phyloP scores from a whole-genome alignment of 1,140 invertebrate genomes.

The Conus ventricosus region DNA sequence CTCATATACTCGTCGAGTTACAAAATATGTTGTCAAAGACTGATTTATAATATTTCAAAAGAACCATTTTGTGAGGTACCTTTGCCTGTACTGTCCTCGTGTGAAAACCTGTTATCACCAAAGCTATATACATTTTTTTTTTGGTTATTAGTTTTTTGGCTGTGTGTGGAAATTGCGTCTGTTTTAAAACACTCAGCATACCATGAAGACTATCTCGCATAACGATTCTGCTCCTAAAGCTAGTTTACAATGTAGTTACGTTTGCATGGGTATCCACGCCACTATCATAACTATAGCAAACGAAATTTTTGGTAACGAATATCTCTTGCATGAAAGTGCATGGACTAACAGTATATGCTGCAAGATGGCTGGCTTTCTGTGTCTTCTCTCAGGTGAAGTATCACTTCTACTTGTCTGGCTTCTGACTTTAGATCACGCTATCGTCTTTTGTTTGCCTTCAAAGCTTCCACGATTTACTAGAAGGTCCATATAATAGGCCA shows the following conservation, averaged over 20 bases:
- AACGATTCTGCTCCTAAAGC: constrained; percentile 42
- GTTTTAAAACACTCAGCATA: constrained; percentile 21
- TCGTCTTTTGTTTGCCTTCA: background rate
- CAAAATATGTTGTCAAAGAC: background rate
- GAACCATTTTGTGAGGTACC: background rate
- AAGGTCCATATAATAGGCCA: constrained; percentile 15
- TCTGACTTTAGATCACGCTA: constrained; percentile 3
- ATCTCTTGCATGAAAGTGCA: too few species aligned
- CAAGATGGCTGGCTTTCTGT: too few species aligned
- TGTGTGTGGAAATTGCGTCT: constrained; percentile 48
- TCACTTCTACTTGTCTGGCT: too few species aligned
- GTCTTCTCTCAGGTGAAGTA: too few species aligned
- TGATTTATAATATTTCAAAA: background rate
- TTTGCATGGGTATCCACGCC: constrained; percentile 34
- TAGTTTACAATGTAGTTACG: constrained; percentile 37
- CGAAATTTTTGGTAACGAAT: too few species aligned
- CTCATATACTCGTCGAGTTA: background rate
- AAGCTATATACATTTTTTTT: constrained; percentile 38
- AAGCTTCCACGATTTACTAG: background rate
- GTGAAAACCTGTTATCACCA: constrained; percentile 47
- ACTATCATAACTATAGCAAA: background rate
- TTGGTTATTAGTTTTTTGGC: constrained; percentile 41
- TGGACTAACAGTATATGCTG: too few species aligned
- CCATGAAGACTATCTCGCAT: background rate
- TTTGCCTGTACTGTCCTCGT: constrained; percentile 34